These are phyloP conservation scores for Cryptomyrus ogoouensis DNA, from an alignment of 2,113 vertebrate species.

Conservation along the genomic window DNA sequence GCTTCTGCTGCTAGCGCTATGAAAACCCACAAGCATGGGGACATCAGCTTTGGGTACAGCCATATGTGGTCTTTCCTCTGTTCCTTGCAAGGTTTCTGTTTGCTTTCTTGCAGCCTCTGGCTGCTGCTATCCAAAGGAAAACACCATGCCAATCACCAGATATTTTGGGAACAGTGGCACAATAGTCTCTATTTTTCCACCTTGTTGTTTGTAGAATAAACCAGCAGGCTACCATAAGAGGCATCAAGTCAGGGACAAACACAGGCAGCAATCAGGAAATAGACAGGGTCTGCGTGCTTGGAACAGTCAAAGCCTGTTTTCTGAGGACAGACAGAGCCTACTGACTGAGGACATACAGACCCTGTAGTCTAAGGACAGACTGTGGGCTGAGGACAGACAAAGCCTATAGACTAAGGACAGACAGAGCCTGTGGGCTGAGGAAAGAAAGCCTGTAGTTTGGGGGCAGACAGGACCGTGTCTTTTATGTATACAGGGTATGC, in stretches of 20 bases:
- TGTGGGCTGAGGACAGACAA: not conserved
- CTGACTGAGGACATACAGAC: not conserved
- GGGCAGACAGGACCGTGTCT: not conserved
- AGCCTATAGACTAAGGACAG: not conserved
- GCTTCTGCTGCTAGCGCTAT: not conserved
- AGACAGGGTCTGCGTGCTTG: not conserved
- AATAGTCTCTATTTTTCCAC: conserved; percentile 3
- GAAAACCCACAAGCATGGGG: not conserved
- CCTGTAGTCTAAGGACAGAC: not conserved
- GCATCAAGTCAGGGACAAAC: not conserved
- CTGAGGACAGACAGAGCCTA: not conserved
- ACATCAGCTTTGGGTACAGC: not conserved
- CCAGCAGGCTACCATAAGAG: not conserved
- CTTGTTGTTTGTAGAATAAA: conserved; percentile 4
- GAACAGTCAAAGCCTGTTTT: not conserved
- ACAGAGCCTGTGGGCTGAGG: not conserved
- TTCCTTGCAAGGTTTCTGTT: not conserved
- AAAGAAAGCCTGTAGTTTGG: not conserved
- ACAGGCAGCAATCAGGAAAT: not conserved
- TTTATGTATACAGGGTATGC: not conserved
- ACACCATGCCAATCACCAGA: conserved; percentile 3
- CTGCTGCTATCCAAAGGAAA: not conserved
- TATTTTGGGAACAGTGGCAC: conserved; percentile 5
- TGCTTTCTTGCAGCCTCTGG: not conserved
- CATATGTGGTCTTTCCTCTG: not conserved